phyloP scores from a whole-genome alignment of 1,140 invertebrate species.

The Oedothorax gibbosus region DNA sequence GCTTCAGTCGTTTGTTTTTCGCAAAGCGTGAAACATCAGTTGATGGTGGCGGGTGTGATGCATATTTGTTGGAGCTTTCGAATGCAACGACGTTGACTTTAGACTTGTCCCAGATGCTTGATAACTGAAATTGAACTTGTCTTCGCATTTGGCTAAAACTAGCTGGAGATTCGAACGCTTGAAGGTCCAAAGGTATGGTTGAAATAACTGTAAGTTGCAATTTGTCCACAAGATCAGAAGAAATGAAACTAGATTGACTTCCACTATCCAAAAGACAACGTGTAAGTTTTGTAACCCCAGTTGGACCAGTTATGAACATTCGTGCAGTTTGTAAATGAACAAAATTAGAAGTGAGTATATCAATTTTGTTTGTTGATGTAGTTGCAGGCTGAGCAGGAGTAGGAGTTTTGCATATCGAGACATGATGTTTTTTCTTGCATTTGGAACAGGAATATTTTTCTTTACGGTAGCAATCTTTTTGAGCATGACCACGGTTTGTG shows the following conservation, averaged over 20 bases:
- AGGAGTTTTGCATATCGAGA: slow-evolving; percentile 1
- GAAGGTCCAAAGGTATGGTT: not conserved
- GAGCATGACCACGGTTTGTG: no score
- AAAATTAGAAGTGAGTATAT: not conserved
- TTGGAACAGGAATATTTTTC: slow-evolving; percentile 19
- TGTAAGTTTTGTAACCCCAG: not conserved
- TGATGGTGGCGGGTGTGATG: not conserved
- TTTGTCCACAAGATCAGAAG: no score
- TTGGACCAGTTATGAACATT: not conserved
- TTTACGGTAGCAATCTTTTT: not conserved
- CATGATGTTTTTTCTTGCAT: no score
- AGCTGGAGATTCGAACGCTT: not conserved
- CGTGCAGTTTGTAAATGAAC: slow-evolving; percentile 2
- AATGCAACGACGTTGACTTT: slow-evolving; percentile 15
- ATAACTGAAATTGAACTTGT: not conserved
- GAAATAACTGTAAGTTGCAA: no score
- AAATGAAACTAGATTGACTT: no score
- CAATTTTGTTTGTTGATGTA: not conserved
- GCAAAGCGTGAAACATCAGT: slow-evolving; percentile 8
- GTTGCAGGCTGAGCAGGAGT: not conserved
- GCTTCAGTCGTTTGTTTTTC: not conserved
- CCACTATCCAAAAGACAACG: not conserved
- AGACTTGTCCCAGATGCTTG: not conserved
- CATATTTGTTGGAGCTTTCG: slow-evolving; percentile 10
- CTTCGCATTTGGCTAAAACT: not conserved